phyloP scores from a whole-genome alignment of 1,140 invertebrate genomes.

The Pseudomyrmex sp. region DNA sequence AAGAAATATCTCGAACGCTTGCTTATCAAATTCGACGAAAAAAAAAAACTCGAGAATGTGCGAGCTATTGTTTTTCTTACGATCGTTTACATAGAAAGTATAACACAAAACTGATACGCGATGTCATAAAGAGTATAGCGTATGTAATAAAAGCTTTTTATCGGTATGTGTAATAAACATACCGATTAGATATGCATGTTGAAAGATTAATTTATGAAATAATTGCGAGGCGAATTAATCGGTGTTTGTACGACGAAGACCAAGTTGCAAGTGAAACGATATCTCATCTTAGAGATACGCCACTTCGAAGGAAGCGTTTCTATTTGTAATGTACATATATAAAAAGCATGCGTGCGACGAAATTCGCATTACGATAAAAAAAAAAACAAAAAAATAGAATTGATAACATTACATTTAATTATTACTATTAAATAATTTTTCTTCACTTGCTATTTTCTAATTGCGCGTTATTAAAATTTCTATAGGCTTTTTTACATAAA shows the following conservation, averaged over 20 bases:
- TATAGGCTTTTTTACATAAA: too few species aligned
- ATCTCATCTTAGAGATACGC: conserved; percentile 28
- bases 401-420: not conserved
- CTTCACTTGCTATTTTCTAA: too few species aligned
- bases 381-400: not conserved
- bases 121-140: not conserved
- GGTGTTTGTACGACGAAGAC: conserved; percentile 18
- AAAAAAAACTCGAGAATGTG: not conserved
- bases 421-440: not conserved
- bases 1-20: not conserved
- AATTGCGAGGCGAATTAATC: not conserved
- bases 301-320: conserved; percentile 35
- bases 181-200: not conserved
- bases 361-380: conserved; percentile 26
- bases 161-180: not conserved
- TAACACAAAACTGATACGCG: not conserved
- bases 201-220: conserved; percentile 13
- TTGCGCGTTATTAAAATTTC: too few species aligned
- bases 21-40: not conserved
- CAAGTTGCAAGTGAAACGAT: conserved; percentile 20
- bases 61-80: not conserved
- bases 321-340: conserved; percentile 20
- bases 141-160: conserved; percentile 1
- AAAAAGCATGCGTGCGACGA: not conserved
- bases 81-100: not conserved